These are phyloP conservation scores for Rhagophthalmus giganteus DNA, from an alignment of 2,888 invertebrate genomes.

Conservation along the genomic window DNA sequence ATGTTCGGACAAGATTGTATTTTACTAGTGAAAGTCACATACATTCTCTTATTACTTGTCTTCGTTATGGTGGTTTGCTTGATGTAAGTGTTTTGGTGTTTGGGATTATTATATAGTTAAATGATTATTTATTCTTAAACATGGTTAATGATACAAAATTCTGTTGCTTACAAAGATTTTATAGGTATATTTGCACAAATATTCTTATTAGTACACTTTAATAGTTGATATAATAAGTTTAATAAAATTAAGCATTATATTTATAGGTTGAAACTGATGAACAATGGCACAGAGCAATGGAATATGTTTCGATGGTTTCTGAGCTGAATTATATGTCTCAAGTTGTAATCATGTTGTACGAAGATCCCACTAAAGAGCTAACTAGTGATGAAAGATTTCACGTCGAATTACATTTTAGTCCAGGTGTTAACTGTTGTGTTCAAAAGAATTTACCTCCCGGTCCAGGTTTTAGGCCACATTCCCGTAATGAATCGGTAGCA, in stretches of 20 bases:
- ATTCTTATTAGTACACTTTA: neutral
- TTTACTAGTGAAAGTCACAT: slow-evolving; percentile 99
- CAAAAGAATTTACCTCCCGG: slow-evolving; percentile 92
- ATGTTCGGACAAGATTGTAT: slow-evolving; percentile 97
- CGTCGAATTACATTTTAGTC: slow-evolving; percentile 98
- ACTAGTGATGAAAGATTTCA: slow-evolving; percentile 93
- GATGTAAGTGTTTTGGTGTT: slow-evolving; percentile 63
- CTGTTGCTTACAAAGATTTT: no score
- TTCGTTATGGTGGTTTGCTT: slow-evolving; percentile 88
- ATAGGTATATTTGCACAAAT: no score
- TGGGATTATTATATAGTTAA: slow-evolving; percentile 24
- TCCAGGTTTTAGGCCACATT: slow-evolving; percentile 90
- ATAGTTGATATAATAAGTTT: neutral
- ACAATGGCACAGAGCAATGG: slow-evolving; percentile 98
- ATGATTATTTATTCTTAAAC: no score
- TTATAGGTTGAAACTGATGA: slow-evolving; percentile 79
- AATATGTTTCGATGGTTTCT: slow-evolving; percentile 95
- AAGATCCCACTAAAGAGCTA: slow-evolving; percentile 95
- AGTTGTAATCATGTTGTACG: slow-evolving; percentile 97
- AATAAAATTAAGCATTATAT: neutral
- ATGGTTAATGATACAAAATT: no score
- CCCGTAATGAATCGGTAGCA: slow-evolving; percentile 78
- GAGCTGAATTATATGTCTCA: slow-evolving; percentile 99
- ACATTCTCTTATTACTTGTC: slow-evolving; percentile 93
- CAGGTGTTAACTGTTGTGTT: slow-evolving; percentile 95